phyloP scores from a whole-genome alignment of 2,797 vertebrate species.

The Sebastes nivosus region DNA sequence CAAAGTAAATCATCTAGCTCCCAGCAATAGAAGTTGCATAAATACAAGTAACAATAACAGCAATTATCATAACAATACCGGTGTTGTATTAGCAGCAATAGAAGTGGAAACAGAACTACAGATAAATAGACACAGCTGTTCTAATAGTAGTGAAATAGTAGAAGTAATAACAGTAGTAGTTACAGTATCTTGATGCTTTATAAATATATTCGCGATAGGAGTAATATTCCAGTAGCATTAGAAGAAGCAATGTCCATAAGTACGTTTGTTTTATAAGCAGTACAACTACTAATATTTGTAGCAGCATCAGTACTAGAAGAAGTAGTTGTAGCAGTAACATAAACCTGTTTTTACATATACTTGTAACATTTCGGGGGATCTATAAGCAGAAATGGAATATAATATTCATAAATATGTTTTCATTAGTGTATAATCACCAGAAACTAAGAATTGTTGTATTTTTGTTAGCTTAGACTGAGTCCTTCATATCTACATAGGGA shows the following conservation, averaged over 20 bases:
- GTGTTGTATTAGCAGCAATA: background rate
- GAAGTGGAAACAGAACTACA: background rate
- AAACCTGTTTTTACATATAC: background rate
- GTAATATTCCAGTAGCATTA: fast-evolving
- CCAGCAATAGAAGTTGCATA: background rate
- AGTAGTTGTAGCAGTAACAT: background rate
- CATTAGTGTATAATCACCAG: too few species aligned
- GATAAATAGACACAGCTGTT: background rate
- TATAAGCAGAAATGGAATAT: too few species aligned
- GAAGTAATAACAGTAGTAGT: background rate
- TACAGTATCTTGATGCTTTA: background rate
- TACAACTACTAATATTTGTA: background rate
- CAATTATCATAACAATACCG: background rate
- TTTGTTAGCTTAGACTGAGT: too few species aligned
- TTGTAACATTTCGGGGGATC: too few species aligned
- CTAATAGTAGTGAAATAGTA: background rate
- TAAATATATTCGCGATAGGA: fast-evolving
- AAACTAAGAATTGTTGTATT: too few species aligned
- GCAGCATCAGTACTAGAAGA: background rate
- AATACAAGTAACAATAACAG: background rate
- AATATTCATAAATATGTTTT: too few species aligned
- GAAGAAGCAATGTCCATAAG: background rate
- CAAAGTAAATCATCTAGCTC: background rate
- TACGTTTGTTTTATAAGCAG: background rate
- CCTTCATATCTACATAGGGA: too few species aligned